Evolutionary conservation across 2,113 vertebrate species (phyloP), one percentile per base, ranked within the genome.

Genomic region (Coregonus clupeaformis): DNA sequence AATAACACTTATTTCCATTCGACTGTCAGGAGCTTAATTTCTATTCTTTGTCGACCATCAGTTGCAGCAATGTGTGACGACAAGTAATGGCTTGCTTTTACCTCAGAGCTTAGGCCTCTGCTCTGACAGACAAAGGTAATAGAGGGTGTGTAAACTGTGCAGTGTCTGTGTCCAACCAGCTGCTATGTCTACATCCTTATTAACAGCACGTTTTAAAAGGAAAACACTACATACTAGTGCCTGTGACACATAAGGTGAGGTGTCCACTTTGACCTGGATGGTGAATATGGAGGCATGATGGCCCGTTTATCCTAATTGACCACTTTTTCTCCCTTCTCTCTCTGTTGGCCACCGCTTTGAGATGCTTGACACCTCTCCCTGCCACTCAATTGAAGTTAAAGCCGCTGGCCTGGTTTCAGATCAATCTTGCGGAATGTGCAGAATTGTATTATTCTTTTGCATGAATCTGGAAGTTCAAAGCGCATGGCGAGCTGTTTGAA

Each of bases 91-190:
- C 80, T 74, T 9, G 63, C 32, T 60, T 77, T 82, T 71, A 68
- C 72, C 76, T 79, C 29, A 0, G 18, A 78, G 67, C 77, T 84
- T 73, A 80, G 71, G 74, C 80, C 57, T 59, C n/a, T 59, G 57
- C 80, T 64, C 74, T 75, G 73, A 87, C 67, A 73, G 62, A 24
- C n/a, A n/a, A n/a, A n/a, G n/a, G n/a, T n/a, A n/a, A n/a, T n/a
- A n/a, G n/a, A 30, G 24, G 29, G 49, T 5, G 73, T 62, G 78
- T 86, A 81, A 87, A 85, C 84, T 60, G 6, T 20, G 57, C 57
- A 16, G 57, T 20, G 71, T 68, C 12, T 68, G 66, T 42, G 36
- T 42, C 49, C 9, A 12, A 73, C 75, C 81, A 82, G 80, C 81
- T 42, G 16, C 6, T 52, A 64, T 68, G 70, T 77, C 80, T 74